Evolutionary conservation across 2,113 vertebrate species (phyloP).

Genomic region (Bubalus kerabau): DNA sequence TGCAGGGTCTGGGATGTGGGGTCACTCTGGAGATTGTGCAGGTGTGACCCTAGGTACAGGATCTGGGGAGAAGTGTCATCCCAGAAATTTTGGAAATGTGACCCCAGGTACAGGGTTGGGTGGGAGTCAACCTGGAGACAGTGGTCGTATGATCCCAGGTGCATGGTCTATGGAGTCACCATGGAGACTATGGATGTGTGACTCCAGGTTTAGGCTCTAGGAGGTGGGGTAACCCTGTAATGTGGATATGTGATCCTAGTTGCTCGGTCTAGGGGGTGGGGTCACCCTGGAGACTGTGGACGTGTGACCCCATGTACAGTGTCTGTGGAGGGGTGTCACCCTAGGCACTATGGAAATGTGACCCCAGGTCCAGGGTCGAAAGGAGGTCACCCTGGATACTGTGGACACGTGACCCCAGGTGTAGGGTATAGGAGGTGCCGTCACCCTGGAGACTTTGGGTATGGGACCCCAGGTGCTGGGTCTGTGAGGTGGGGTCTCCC

Average conservation of each 20-base stretch:
- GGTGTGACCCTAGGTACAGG: neutral
- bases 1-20: neutral
- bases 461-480: neutral
- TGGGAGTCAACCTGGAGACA: neutral
- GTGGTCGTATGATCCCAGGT: neutral
- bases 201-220: neutral
- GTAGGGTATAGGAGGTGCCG: neutral
- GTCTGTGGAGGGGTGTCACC: neutral
- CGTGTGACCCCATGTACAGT: neutral
- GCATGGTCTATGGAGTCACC: neutral
- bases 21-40: neutral
- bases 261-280: accelerated
- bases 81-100: neutral
- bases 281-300: neutral
- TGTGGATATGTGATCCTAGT: neutral
- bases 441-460: neutral
- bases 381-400: neutral
- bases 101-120: neutral
- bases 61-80: neutral
- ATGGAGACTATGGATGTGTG: neutral
- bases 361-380: neutral
- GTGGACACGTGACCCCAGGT: neutral
- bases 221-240: neutral
- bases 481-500: neutral
- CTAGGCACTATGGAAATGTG: neutral